These are phyloP conservation scores for Thaumatotibia leucotreta DNA, from an alignment of 1,140 invertebrate species.

Conservation along the genomic window DNA sequence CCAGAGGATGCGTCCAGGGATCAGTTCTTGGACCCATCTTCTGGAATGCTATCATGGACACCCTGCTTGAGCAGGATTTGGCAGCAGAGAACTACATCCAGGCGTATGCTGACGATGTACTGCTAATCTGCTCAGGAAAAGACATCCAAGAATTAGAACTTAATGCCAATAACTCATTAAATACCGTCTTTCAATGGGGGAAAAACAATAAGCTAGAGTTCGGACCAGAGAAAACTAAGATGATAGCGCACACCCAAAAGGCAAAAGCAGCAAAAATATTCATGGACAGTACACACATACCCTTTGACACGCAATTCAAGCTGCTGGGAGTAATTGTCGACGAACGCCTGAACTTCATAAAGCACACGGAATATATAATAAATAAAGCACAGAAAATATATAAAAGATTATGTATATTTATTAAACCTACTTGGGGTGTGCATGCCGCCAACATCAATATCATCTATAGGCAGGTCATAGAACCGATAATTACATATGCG, in stretches of 20 bases:
- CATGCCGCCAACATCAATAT: slow-evolving; percentile 24
- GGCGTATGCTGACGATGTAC: slow-evolving; percentile 29
- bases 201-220: slow-evolving; percentile 21
- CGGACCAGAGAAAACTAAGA: slow-evolving; percentile 21
- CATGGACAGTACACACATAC: not conserved
- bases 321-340: slow-evolving; percentile 26
- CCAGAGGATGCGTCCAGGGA: too few relatives aligned
- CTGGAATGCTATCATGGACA: slow-evolving; percentile 26
- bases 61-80: slow-evolving; percentile 14
- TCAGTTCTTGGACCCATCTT: slow-evolving; percentile 33
- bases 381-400: slow-evolving; percentile 20
- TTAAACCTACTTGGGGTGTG: slow-evolving; percentile 24
- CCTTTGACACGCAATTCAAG: slow-evolving; percentile 9
- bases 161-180: slow-evolving; percentile 8
- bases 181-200: slow-evolving; percentile 18
- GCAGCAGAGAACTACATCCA: slow-evolving; percentile 22
- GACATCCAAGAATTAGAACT: not conserved
- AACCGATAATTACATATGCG: too few relatives aligned
- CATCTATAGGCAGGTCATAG: slow-evolving; percentile 19
- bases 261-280: slow-evolving; percentile 9
- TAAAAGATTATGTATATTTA: slow-evolving; percentile 19
- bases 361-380: slow-evolving; percentile 15
- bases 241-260: slow-evolving; percentile 19
- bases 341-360: slow-evolving; percentile 16
- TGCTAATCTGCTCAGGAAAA: slow-evolving; percentile 13